Conservation (phyloP, 1,140 invertebrate genomes). For the Carposina sasakii region DNA sequence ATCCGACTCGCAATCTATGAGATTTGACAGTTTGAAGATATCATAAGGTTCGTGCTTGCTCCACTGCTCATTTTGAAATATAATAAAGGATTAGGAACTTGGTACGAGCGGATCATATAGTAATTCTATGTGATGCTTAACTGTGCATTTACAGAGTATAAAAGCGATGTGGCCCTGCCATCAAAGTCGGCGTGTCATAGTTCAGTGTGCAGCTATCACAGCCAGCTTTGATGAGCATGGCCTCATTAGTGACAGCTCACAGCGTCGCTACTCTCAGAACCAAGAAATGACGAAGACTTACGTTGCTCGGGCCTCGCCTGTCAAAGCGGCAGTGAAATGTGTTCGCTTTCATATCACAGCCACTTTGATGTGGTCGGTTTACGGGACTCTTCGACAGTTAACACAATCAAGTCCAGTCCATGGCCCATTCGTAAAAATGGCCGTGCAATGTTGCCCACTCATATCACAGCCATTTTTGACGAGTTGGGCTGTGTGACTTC, state of each 20-base stretch:
- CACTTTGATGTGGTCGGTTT: constrained; percentile 72
- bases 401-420: constrained; percentile 19
- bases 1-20: too few relatives aligned
- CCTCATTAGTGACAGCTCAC: constrained; percentile 31
- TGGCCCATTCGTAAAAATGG: constrained; percentile 66
- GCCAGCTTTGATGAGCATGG: constrained; percentile 71
- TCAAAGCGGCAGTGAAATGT: constrained; percentile 70
- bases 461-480: constrained; percentile 72
- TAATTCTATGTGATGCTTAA: too few relatives aligned
- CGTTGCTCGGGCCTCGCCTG: constrained; percentile 58
- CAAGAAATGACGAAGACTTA: constrained; percentile 2
- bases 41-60: too few relatives aligned
- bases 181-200: constrained; percentile 71
- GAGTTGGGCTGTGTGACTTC: constrained; percentile 55
- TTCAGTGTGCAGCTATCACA: constrained; percentile 64
- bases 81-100: too few relatives aligned
- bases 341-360: constrained; percentile 64
- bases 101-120: too few relatives aligned
- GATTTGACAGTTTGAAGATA: too few relatives aligned
- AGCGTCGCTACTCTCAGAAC: constrained; percentile 5
- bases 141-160: too few relatives aligned
- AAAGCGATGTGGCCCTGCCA: constrained; percentile 51
- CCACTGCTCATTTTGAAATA: too few relatives aligned
- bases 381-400: constrained; percentile 33
- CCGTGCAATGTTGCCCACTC: constrained; percentile 46